Conservation (phyloP, 2,113 vertebrate genomes). For the Prochilodus magdalenae region DNA sequence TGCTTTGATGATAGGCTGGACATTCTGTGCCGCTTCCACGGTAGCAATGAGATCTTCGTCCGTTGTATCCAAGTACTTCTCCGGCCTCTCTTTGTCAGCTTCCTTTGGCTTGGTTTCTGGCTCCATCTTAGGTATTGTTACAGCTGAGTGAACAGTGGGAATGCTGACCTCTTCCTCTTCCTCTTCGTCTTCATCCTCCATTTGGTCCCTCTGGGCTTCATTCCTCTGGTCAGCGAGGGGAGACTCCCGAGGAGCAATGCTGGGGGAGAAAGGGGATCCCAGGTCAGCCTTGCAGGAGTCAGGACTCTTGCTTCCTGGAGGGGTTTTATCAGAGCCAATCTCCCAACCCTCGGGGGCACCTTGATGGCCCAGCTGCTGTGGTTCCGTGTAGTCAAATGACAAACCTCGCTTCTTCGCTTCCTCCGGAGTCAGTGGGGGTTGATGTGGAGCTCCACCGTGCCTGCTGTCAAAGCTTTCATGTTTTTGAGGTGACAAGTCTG, state of each 20-base stretch:
- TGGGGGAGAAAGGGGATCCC: constrained; percentile 53
- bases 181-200: constrained; percentile 14
- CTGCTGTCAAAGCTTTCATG: background rate
- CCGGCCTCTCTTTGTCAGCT: constrained; percentile 2
- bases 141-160: constrained; percentile 4
- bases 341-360: constrained; percentile 31
- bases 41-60: constrained; percentile 36
- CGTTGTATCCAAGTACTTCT: constrained; percentile 47
- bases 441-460: background rate
- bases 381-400: constrained; percentile 61
- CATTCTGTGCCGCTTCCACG: constrained; percentile 14
- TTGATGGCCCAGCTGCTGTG: constrained; percentile 37
- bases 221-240: constrained; percentile 19
- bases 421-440: constrained; percentile 46
- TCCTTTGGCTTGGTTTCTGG: constrained; percentile 33
- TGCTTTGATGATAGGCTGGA: constrained; percentile 13
- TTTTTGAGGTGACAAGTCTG: constrained; percentile 29
- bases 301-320: constrained; percentile 54
- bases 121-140: constrained; percentile 7
- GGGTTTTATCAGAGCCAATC: constrained; percentile 49
- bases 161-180: constrained; percentile 21
- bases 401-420: constrained; percentile 55
- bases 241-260: constrained; percentile 30
- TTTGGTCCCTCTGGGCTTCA: constrained; percentile 26
- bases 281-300: constrained; percentile 57